Conservation (phyloP, 2,888 invertebrate species). For the Nomada goodeniana region DNA sequence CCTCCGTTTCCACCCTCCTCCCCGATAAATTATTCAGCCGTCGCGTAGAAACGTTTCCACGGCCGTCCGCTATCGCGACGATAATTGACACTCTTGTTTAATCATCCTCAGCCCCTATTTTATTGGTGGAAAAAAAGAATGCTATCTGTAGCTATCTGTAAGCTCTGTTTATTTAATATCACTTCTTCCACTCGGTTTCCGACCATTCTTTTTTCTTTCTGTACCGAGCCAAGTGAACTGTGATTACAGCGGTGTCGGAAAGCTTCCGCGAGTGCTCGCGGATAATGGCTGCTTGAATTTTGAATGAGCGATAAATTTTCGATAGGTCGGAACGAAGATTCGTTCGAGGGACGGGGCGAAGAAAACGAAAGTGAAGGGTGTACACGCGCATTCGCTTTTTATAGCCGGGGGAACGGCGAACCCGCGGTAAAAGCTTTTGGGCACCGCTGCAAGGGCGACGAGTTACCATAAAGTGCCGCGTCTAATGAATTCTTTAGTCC, state of each 20-base stretch:
- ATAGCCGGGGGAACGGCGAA: neutral
- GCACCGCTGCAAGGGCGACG: neutral
- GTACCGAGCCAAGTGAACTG: neutral
- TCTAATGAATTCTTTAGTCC: neutral
- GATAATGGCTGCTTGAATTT: neutral
- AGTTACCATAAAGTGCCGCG: conserved; percentile 7
- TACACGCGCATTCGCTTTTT: neutral
- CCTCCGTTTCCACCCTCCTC: neutral
- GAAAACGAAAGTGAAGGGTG: neutral
- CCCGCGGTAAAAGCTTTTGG: neutral
- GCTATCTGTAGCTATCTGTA: too few species aligned
- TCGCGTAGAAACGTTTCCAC: conserved; percentile 11
- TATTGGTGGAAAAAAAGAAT: too few species aligned
- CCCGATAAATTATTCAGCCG: conserved; percentile 41
- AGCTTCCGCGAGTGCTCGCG: neutral
- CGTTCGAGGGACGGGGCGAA: neutral
- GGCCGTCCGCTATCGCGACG: neutral
- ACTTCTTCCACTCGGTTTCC: neutral
- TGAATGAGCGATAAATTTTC: conserved; percentile 5
- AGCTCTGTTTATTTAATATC: too few species aligned
- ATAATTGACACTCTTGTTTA: conserved; percentile 21
- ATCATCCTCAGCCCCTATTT: conserved; percentile 5
- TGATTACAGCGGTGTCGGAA: neutral
- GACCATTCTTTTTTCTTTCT: neutral
- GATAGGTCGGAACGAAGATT: neutral